Percentiles rank a stretch among this genome's conserved stretches.
These are phyloP conservation scores for Eupithecia dodoneata DNA, from an alignment of 2,888 invertebrate species.

Conservation along the genomic window DNA sequence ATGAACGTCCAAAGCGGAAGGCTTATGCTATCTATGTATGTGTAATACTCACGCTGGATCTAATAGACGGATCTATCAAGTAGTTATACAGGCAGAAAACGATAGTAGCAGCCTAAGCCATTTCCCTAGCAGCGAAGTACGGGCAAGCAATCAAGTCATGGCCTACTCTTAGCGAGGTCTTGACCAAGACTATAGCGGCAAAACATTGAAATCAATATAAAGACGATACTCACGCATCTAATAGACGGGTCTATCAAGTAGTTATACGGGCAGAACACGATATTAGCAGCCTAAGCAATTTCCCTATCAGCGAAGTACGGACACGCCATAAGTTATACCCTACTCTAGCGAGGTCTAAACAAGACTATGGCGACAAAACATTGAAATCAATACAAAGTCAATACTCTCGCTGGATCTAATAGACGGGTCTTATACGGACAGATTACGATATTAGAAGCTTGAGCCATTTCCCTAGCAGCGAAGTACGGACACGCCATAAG, in stretches of 20 bases:
- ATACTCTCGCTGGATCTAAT: conserved; percentile 84
- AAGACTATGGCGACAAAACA: conserved; percentile 58
- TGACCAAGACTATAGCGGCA: conserved; percentile 76
- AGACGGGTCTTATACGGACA: conserved; percentile 90
- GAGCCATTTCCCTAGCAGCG: conserved; percentile 84
- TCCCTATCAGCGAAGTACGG: conserved; percentile 88
- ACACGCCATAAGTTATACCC: conserved; percentile 82
- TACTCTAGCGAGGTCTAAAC: conserved; percentile 85
- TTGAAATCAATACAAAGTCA: not conserved
- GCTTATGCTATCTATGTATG: too few relatives aligned
- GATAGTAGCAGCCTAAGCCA: conserved; percentile 86
- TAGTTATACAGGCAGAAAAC: conserved; percentile 94
- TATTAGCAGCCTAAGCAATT: conserved; percentile 85
- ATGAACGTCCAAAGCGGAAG: too few relatives aligned
- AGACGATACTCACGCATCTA: conserved; percentile 75
- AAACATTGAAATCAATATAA: not conserved
- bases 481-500: conserved; percentile 88
- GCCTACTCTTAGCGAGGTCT: conserved; percentile 85
- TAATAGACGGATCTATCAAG: conserved; percentile 87
- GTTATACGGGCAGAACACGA: conserved; percentile 93
- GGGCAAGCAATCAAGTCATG: conserved; percentile 84
- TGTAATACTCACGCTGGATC: conserved; percentile 78
- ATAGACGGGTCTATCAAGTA: conserved; percentile 90
- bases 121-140: conserved; percentile 86
- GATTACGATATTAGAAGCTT: conserved; percentile 88